phyloP scores from a whole-genome alignment of 2,888 invertebrate species.

The Congeria kusceri region DNA sequence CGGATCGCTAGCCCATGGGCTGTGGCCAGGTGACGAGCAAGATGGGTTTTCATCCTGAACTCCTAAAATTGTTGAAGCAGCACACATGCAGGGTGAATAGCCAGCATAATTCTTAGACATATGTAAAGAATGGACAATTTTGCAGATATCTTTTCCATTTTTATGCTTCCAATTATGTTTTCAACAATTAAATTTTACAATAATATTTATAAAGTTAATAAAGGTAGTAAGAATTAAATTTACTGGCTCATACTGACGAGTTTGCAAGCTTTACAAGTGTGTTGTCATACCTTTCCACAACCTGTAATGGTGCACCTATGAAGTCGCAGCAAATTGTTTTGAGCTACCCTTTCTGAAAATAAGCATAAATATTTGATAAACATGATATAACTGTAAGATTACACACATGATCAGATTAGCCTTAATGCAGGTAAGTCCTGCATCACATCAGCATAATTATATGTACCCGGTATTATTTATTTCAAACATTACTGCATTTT shows the following conservation, averaged over 20 bases:
- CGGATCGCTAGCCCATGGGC: conserved; percentile 93
- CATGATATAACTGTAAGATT: background rate
- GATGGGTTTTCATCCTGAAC: conserved; percentile 97
- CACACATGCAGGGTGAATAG: too few relatives aligned
- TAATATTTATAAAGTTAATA: background rate
- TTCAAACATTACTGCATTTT: too few relatives aligned
- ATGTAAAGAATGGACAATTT: background rate
- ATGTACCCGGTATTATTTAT: too few relatives aligned
- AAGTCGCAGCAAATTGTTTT: conserved; percentile 90
- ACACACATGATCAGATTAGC: too few relatives aligned
- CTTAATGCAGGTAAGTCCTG: too few relatives aligned
- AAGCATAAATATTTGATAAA: conserved; percentile 11
- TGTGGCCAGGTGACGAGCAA: conserved; percentile 96
- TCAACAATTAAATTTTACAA: background rate
- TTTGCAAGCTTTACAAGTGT: background rate
- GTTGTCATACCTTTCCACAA: conserved; percentile 91
- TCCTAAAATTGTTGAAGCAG: conserved; percentile 87
- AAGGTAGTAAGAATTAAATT: background rate
- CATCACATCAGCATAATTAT: too few relatives aligned
- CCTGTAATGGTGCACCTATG: conserved; percentile 95
- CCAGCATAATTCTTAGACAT: too few relatives aligned
- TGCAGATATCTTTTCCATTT: background rate
- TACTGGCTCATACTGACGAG: background rate
- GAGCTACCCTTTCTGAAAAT: conserved; percentile 85
- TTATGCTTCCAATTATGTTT: background rate